Evolutionary conservation across 2,888 invertebrate genomes (phyloP), one percentile per base, ranked within the genome.

Genomic region (Cheilosia pagana): DNA sequence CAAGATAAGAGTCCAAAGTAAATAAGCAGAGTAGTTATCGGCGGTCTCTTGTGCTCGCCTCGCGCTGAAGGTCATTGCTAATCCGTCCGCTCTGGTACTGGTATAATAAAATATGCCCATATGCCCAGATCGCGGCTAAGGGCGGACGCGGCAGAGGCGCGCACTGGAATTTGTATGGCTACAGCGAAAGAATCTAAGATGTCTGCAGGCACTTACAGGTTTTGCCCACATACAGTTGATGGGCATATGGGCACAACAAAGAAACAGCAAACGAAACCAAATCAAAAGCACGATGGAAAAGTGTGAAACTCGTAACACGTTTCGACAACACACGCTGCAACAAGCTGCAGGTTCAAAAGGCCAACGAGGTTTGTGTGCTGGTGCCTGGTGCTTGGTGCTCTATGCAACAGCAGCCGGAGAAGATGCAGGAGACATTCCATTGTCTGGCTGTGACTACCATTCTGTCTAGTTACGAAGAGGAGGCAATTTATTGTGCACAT

Each of bases 291-390:
- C 72, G 57, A 65, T 71, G 71, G 41, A 83, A 67, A 79, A 85
- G 85, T 85, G 85, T 85, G 85, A 85, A 85, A 71, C 81, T 81
- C 76, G 65, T 85, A 85, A 81, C 85, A 85, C 76, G 85, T 85
- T 85, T 85, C 75, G 71, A 76, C 67, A 81, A 67, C 81, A 83
- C 60, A 76, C 59, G 48, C 31, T 70, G 23, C 50, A 83, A 83
- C 83, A 71, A 75, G 83, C 68, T 81, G 52, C 65, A 71, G 71
- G 81, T 79, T 85, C 85, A 85, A 85, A 81, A 81, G 85, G 85
- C 85, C 76, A 85, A 85, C 85, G 81, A 76, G 71, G 81, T 75
- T 68, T 48, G 48, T 16, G 41, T 21, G 10, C 39, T 25, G 25
- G 23, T 28, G 52, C 23, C 23, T 52, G 23, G 21, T 25, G 50